A percentile compares a stretch with the other conserved stretches of the same genome.
Conservation (phyloP, 2,888 invertebrate species). For the Drosophila trichaetosa region DNA sequence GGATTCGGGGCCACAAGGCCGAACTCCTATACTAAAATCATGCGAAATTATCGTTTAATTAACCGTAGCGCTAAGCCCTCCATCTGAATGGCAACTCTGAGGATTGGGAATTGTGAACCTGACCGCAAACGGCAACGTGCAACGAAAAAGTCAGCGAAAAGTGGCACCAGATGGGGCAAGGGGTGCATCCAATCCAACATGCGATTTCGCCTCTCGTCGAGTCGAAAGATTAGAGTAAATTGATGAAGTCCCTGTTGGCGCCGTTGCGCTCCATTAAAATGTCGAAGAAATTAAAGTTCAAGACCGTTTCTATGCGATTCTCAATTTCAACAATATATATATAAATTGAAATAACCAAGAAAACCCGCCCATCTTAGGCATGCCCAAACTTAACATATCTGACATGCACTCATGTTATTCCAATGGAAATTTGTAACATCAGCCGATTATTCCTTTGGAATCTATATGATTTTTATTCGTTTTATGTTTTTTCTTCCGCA, state of each 20-base stretch:
- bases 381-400: neutral
- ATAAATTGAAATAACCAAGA: neutral
- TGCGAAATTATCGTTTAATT: slow-evolving; percentile 83
- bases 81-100: slow-evolving; percentile 35
- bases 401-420: neutral
- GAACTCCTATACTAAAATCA: slow-evolving; percentile 56
- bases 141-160: neutral
- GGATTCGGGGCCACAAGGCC: slow-evolving; percentile 17
- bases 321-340: neutral
- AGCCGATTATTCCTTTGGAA: neutral
- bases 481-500: neutral
- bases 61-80: slow-evolving; percentile 74
- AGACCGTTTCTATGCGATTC: slow-evolving; percentile 24
- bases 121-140: slow-evolving; percentile 14
- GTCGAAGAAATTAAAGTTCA: slow-evolving; percentile 19
- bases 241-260: slow-evolving; percentile 61
- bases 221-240: slow-evolving; percentile 57
- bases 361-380: neutral
- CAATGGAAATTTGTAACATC: neutral
- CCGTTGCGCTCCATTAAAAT: slow-evolving; percentile 58
- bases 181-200: slow-evolving; percentile 10
- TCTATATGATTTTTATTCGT: neutral
- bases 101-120: slow-evolving; percentile 28
- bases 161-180: neutral
- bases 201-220: slow-evolving; percentile 37